Percentiles rank a stretch among this genome's conserved stretches.
Conservation (phyloP, 2,113 vertebrate species). For the Ploceus nigricollis region DNA sequence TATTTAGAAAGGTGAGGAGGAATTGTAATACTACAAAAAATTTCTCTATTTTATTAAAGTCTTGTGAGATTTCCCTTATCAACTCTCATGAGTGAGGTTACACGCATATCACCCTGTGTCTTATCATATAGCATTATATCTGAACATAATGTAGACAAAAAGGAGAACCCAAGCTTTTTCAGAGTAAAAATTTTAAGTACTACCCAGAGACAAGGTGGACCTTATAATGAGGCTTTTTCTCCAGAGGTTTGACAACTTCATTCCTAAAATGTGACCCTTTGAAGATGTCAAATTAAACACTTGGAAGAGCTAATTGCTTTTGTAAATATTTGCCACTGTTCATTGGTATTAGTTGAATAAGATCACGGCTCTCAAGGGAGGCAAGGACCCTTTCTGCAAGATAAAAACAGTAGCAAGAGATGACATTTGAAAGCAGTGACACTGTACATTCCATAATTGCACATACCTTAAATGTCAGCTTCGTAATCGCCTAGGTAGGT, state of each 20-base stretch:
- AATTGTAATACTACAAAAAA: background rate
- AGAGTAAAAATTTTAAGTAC: background rate
- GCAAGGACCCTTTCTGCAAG: background rate
- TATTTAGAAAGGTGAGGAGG: background rate
- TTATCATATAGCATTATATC: background rate
- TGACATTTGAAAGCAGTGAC: constrained; percentile 47
- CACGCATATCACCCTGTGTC: accelerated
- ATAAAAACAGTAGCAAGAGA: background rate
- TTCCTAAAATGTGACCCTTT: background rate
- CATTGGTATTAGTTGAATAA: background rate
- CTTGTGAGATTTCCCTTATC: background rate
- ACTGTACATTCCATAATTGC: constrained; percentile 20
- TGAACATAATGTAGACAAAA: background rate
- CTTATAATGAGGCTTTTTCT: background rate
- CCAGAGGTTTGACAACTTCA: background rate
- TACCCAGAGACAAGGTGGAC: background rate
- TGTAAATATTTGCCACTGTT: constrained; percentile 21
- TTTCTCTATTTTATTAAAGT: background rate
- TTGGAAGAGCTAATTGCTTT: constrained; percentile 20
- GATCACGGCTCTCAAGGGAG: background rate
- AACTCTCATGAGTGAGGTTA: background rate
- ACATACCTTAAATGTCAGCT: constrained; percentile 28
- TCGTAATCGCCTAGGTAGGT: background rate
- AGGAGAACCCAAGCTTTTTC: background rate
- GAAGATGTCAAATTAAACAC: background rate